Conservation (phyloP, 2,797 vertebrate species). For the Prunella strophiata region DNA sequence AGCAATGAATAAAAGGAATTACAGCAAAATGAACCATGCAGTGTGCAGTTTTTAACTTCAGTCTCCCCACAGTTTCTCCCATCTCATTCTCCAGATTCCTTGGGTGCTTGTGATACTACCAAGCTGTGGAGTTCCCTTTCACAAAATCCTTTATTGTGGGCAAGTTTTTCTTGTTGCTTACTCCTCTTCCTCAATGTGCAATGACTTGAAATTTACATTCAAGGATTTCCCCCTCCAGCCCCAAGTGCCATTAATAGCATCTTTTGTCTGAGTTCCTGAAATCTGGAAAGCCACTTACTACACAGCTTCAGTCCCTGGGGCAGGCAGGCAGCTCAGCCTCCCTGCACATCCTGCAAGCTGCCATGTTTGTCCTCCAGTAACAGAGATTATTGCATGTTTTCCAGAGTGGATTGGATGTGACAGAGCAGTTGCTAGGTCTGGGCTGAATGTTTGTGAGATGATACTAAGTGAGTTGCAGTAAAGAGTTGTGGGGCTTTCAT, state of each 20-base stretch:
- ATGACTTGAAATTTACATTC: constrained; percentile 24
- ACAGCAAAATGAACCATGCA: constrained; percentile 53
- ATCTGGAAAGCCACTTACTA: background rate
- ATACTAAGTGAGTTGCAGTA: background rate
- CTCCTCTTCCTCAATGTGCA: background rate
- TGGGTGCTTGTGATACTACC: background rate
- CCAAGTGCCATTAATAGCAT: background rate
- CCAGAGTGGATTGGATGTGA: background rate
- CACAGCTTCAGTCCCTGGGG: background rate
- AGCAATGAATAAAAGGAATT: constrained; percentile 65
- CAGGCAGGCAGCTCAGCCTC: background rate
- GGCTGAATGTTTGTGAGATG: background rate
- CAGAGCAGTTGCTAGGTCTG: background rate
- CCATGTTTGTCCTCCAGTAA: background rate
- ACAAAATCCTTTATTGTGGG: background rate
- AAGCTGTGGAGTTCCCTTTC: constrained; percentile 17
- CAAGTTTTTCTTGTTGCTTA: background rate
- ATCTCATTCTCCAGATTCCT: background rate
- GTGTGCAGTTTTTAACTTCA: constrained; percentile 46
- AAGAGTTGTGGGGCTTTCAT: background rate
- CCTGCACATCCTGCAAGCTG: background rate
- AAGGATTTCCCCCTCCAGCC: background rate
- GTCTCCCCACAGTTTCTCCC: background rate
- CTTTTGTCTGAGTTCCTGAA: constrained; percentile 43
- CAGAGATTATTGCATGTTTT: background rate